A percentile compares a stretch with the other conserved stretches of the same genome.
Evolutionary conservation across 2,113 vertebrate species (phyloP).

Genomic region (Oryzias javanicus): DNA sequence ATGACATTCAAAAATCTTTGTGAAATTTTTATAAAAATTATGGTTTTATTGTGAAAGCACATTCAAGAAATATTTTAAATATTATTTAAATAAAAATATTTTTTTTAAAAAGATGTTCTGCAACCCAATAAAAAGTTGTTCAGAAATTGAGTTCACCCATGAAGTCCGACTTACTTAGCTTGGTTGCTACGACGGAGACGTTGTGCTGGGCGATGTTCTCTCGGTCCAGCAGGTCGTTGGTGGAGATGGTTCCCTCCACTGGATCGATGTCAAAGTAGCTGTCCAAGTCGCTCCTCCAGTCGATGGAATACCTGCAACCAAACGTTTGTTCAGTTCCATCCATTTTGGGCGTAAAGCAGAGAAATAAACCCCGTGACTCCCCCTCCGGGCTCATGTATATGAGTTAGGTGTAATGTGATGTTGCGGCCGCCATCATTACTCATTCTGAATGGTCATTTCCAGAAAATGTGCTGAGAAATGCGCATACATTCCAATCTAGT

Average conservation of each 20-base stretch:
- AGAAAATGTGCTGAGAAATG: constrained; percentile 63
- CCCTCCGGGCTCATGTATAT: constrained; percentile 40
- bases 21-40: too few relatives aligned
- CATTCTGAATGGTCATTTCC: constrained; percentile 69
- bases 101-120: too few relatives aligned
- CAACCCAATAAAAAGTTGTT: too few relatives aligned
- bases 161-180: constrained; percentile 91
- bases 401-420: constrained; percentile 55
- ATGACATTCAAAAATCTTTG: too few relatives aligned
- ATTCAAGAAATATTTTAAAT: too few relatives aligned
- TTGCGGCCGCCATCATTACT: constrained; percentile 58
- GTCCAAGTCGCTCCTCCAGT: constrained; percentile 91
- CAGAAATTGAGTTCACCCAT: constrained; percentile 16
- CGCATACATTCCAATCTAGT: constrained; percentile 52
- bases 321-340: constrained; percentile 43
- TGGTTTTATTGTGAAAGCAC: too few relatives aligned
- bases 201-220: constrained; percentile 92
- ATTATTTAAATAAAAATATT: too few relatives aligned
- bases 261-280: constrained; percentile 93
- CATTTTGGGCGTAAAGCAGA: constrained; percentile 36
- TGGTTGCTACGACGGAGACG: constrained; percentile 93
- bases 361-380: constrained; percentile 31
- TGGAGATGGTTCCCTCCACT: constrained; percentile 92
- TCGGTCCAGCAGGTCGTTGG: constrained; percentile 91
- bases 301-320: constrained; percentile 88